These are phyloP conservation scores for mouse (Mus musculus) DNA, from an alignment of 2,113 vertebrate genomes.

Conservation along the genomic window GRCm39 chr9:71369001-71369500, in stretches of 20 bases:
- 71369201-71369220: neutral
- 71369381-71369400: slow-evolving; percentile 34
- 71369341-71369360: neutral
- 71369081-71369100: slow-evolving; percentile 3
- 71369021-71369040: neutral
- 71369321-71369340: neutral
- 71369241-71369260: neutral
- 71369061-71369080: neutral
- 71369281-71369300: neutral
- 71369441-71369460: neutral
- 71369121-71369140: neutral
- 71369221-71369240: neutral
- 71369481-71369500: neutral
- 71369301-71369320: slow-evolving; percentile 5
- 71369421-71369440: neutral
- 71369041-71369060: neutral
- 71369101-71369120: neutral
- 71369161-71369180: neutral
- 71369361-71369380: neutral
- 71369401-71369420: neutral
- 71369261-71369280: neutral
- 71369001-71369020: neutral
- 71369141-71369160: neutral
- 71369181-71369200: neutral
- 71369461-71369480: neutral